Percentiles rank a stretch among this genome's conserved stretches.
These are phyloP conservation scores for Rousettus leschenaultii DNA, from an alignment of 2,113 vertebrate genomes.

Conservation along the genomic window DNA sequence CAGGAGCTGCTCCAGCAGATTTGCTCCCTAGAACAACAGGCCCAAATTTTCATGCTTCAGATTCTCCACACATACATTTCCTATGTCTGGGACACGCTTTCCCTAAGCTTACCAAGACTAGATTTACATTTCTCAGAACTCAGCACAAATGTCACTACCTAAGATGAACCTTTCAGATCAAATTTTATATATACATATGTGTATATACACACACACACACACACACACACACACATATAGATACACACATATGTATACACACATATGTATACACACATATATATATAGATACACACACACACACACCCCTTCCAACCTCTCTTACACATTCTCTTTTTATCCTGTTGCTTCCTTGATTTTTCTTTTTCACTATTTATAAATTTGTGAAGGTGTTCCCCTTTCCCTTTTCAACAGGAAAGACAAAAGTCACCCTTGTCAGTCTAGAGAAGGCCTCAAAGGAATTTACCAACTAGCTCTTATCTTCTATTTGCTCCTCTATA, in stretches of 20 bases:
- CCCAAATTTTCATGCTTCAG: neutral
- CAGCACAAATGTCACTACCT: neutral
- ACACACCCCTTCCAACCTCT: fast-evolving
- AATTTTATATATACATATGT: neutral
- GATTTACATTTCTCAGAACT: neutral
- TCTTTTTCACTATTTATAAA: neutral
- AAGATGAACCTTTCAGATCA: neutral
- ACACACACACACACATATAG: too few relatives aligned
- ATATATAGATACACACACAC: too few relatives aligned
- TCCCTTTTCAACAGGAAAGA: neutral
- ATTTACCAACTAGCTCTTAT: neutral
- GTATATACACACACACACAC: too few relatives aligned
- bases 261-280: too few relatives aligned
- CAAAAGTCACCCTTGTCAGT: neutral
- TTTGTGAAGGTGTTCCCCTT: neutral
- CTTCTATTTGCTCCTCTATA: neutral
- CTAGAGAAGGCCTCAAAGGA: neutral
- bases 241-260: too few relatives aligned
- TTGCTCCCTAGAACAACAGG: neutral
- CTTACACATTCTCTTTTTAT: neutral
- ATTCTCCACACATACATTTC: neutral
- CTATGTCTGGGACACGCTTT: neutral
- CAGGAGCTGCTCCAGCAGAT: neutral
- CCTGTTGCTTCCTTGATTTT: neutral
- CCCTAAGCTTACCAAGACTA: neutral